Base-by-base conservation (phyloP, 2,888 invertebrate species). In the Nymphalis c-album region DNA sequence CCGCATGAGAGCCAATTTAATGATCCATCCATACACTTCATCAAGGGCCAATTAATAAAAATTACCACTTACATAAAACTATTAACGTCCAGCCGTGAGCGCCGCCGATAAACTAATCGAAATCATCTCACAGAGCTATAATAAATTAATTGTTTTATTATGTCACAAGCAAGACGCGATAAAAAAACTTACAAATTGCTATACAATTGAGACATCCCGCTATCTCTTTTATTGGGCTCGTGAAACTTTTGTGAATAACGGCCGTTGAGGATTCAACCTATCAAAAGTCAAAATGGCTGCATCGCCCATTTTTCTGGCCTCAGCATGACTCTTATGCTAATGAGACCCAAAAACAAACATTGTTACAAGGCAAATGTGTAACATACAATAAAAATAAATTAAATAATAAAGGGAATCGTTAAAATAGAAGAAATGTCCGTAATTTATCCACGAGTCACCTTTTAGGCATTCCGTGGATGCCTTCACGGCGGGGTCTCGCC, bases 371-470 rank as follows among this genome's bases (percentile, higher is more conserved):
- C 85, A 86, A 91, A 92, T 92, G 91, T 91, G 92, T 91, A 92
- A 92, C 91, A 88, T 89, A 88, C 88, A 83, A 91, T 91, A 90
- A 87, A 90, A 91, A 91, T 91, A 92, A 91, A 91, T 92, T 91
- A 91, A 91, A 91, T 90, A 91, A 91, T 92, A 91, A 91, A 90
- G 87, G 85, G 89, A 86, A 90, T 92, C 92, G 90, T 92, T 92
- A 92, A 92, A 92, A 92, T 88, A 87, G 86, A 90, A 89, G 90
- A 92, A 91, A 92, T 91, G 88, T 86, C 80, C 83, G 91, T 92
- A 91, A 92, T 92, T 91, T 92, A 92, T 92, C 89, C 91, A 85
- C 86, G 86, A 91, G 91, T 91, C 92, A 92, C 92, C 92, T 92
- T 90, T 91, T 88, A 86, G 85, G 88, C 90, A 92, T 92, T 90